Base-by-base conservation (phyloP, 2,888 invertebrate genomes). In the Unio delphinus region DNA sequence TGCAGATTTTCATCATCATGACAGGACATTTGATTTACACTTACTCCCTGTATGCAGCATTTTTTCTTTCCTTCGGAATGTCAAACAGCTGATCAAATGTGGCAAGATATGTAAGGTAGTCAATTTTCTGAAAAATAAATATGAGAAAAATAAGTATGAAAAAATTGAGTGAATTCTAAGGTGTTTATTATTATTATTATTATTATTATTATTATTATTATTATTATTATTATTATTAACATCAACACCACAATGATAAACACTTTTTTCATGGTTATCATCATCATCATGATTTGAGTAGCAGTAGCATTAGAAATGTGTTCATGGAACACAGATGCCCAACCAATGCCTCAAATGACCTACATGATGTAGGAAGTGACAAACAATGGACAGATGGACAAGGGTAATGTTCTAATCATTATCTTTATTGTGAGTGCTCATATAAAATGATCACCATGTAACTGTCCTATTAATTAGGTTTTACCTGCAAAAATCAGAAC, bases 11-110 rank as follows among this genome's bases (percentile, higher is more conserved):
- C 1, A 45, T 45, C 45, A 45, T 11, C 11, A 2, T 11, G 8
- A 61, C 34, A 64, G n/a, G 15, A 55, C 20, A 63, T 54, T 18
- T 11, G 11, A 17, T 7, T 17, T 56, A 58, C 57, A 94, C 95
- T 89, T 95, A 96, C 91, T 89, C 90, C 95, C 96, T 71, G 83
- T 92, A 92, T 26, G 90, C 91, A 7, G 91, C 87, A 82, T 91
- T 92, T 80, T 92, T 93, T 64, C 89, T 89, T 57, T 92, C 91
- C 94, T 95, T 90, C 0, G 98, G 95, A 86, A 99, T 95, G 85
- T 99, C 99, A 90, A 95, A 98, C 23, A 99, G 92, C 87, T 96
- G 96, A 90, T 99, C 99, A 89, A 99, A 98, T 71, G 94, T 94
- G 76, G 95, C 94, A 74, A 99, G 91, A 89, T 98, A 99, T 0